Evolutionary conservation across 2,888 invertebrate genomes (phyloP).

Genomic region (Lymantria dispar): DNA sequence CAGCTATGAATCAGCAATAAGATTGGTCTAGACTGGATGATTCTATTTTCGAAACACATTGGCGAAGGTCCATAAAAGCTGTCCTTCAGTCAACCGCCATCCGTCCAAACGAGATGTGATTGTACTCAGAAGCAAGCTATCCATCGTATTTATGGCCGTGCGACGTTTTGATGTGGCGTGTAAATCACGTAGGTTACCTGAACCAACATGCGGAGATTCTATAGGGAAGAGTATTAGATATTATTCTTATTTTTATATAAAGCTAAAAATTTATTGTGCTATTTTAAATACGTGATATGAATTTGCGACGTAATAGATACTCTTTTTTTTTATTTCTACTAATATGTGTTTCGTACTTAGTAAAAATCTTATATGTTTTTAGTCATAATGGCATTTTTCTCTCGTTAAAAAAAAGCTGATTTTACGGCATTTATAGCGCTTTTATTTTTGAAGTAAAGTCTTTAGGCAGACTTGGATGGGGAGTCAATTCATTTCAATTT

Average conservation of each 20-base stretch:
- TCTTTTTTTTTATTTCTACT: no score
- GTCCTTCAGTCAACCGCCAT: constrained; percentile 21
- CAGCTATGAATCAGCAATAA: neutral
- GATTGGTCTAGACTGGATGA: constrained; percentile 6
- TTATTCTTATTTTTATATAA: neutral
- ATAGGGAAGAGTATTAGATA: neutral
- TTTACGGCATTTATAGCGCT: no score
- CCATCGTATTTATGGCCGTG: constrained; percentile 22
- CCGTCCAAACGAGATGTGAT: constrained; percentile 32
- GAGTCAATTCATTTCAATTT: no score
- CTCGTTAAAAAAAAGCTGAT: no score
- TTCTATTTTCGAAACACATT: constrained; percentile 12
- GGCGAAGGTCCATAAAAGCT: constrained; percentile 16
- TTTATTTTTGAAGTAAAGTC: no score
- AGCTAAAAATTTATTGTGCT: no score
- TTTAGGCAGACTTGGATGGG: no score
- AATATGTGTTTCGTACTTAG: no score
- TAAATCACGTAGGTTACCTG: constrained; percentile 31
- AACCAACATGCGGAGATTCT: constrained; percentile 12
- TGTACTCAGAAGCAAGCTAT: constrained; percentile 26
- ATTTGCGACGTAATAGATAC: no score
- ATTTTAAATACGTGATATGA: no score
- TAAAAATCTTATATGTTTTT: no score
- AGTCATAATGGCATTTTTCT: no score
- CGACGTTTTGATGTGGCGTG: constrained; percentile 21